Conservation (phyloP, 2,113 vertebrate genomes). For the Potamarius usumacintae region DNA sequence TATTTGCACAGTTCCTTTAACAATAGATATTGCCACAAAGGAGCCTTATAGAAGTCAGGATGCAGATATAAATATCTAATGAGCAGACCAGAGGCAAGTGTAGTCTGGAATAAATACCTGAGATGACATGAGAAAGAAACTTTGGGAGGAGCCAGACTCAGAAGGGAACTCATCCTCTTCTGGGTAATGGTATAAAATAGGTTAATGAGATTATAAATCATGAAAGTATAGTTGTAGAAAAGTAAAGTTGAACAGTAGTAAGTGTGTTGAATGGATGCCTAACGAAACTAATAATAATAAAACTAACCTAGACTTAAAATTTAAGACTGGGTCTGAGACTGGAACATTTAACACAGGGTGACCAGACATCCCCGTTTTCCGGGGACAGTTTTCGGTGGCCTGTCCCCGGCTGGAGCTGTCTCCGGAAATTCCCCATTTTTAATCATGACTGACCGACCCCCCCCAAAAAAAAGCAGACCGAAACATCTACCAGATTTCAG, state of each 20-base stretch:
- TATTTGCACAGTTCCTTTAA: background rate
- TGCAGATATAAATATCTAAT: background rate
- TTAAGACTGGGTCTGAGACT: background rate
- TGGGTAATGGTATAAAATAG: background rate
- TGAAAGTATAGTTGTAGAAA: background rate
- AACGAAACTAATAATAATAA: background rate
- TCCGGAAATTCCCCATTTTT: no score
- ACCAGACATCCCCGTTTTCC: no score
- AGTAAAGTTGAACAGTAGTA: background rate
- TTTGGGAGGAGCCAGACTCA: background rate
- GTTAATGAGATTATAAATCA: background rate
- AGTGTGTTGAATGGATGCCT: background rate
- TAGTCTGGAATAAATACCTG: background rate
- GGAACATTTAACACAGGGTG: background rate
- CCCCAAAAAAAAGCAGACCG: no score
- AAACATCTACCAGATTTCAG: no score
- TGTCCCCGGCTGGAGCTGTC: no score
- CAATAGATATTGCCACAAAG: background rate
- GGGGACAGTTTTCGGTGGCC: no score
- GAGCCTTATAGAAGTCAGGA: background rate
- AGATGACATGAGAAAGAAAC: background rate
- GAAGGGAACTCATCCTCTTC: background rate
- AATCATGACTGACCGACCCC: no score
- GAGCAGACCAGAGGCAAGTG: background rate
- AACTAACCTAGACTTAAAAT: background rate